Percentiles rank a stretch among this genome's conserved stretches.
Conservation (phyloP, 2,797 vertebrate species). For the Atherinosoma microstoma region DNA sequence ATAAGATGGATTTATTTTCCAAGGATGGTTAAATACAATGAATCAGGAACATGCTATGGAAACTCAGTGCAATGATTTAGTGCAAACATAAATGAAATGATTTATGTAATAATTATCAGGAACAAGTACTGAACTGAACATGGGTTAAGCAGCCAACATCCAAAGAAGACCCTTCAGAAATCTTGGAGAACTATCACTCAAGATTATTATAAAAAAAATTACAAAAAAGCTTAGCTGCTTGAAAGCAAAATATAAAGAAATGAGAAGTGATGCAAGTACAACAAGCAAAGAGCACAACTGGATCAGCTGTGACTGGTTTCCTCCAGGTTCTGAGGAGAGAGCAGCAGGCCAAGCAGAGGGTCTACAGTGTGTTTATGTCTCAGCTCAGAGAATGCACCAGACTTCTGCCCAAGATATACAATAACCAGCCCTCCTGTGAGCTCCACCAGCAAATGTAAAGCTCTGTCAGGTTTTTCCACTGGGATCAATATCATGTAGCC, state of each 20-base stretch:
- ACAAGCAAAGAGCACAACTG: neutral
- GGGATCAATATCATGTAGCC: neutral
- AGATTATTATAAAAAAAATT: too few species aligned
- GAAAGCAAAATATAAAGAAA: too few species aligned
- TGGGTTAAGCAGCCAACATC: too few species aligned
- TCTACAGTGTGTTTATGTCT: slow-evolving; percentile 79
- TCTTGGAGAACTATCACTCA: too few species aligned
- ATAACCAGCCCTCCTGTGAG: slow-evolving; percentile 55
- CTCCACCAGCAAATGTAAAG: slow-evolving; percentile 71
- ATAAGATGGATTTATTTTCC: neutral
- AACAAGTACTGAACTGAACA: too few species aligned
- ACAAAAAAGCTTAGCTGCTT: too few species aligned
- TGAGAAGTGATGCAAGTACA: neutral
- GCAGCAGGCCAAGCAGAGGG: slow-evolving; percentile 79
- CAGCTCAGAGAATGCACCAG: slow-evolving; percentile 75
- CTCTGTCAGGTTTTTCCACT: neutral
- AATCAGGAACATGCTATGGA: neutral
- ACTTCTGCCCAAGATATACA: slow-evolving; percentile 70
- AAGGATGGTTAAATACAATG: neutral
- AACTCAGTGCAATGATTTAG: neutral
- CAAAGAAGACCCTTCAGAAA: too few species aligned
- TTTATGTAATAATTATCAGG: too few species aligned
- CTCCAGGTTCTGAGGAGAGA: slow-evolving; percentile 81
- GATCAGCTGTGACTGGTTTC: slow-evolving; percentile 8
- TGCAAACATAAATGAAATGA: neutral